phyloP scores from a whole-genome alignment of 1,140 invertebrate species.

The Orchestia grillus region DNA sequence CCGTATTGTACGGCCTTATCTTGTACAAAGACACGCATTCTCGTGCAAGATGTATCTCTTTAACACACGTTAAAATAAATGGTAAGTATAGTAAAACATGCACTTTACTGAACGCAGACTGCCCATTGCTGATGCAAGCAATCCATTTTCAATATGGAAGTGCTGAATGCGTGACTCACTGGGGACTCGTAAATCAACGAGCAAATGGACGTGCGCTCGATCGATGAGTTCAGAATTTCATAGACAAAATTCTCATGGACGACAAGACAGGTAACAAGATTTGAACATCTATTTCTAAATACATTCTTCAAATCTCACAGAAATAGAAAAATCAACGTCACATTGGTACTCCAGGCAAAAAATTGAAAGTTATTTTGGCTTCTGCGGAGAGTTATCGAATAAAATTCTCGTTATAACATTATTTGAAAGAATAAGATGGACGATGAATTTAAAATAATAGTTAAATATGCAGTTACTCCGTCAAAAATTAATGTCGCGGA shows the following conservation, averaged over 20 bases:
- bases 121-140: not conserved
- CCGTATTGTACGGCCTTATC: no score
- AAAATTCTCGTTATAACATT: no score
- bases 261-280: not conserved
- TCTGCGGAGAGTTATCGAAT: not conserved
- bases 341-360: not conserved
- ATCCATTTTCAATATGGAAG: not conserved
- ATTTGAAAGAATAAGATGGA: no score
- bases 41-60: no score
- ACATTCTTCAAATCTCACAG: not conserved
- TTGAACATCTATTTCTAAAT: not conserved
- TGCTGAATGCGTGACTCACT: not conserved
- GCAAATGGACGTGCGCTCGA: not conserved
- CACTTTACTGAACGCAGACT: not conserved
- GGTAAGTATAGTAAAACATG: no score
- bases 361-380: not conserved
- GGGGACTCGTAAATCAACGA: not conserved
- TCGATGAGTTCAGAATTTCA: not conserved
- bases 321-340: not conserved
- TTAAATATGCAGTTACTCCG: not conserved
- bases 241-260: not conserved
- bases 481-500: not conserved
- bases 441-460: not conserved
- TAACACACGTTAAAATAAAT: no score
- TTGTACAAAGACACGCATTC: no score